Evolutionary conservation across 1,140 invertebrate species (phyloP).

Genomic region (Drosophila murphyi): DNA sequence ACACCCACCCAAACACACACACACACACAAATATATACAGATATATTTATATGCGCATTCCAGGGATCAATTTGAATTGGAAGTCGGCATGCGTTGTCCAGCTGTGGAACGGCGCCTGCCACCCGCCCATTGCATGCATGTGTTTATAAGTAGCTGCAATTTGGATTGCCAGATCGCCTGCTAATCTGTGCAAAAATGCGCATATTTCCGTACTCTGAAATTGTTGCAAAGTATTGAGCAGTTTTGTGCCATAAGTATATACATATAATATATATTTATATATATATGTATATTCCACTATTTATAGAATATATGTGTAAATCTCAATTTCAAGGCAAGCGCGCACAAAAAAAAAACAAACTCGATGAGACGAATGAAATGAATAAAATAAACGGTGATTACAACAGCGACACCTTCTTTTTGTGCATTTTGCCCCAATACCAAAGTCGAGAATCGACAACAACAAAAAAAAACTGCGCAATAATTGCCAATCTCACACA

Average conservation of each 20-base stretch:
- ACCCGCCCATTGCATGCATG: conserved; percentile 29
- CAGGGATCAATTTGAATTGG: background rate
- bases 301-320: conserved; percentile 69
- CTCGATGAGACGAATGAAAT: conserved; percentile 38
- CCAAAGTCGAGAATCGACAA: conserved; percentile 38
- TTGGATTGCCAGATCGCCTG: conserved; percentile 17
- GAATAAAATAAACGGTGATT: conserved; percentile 61
- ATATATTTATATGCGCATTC: background rate
- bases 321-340: conserved; percentile 74
- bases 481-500: conserved; percentile 52
- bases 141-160: background rate
- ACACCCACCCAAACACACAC: conserved; percentile 2
- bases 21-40: background rate
- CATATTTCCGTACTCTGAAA: conserved; percentile 50
- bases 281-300: conserved; percentile 57
- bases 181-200: conserved; percentile 22
- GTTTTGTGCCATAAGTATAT: conserved; percentile 26
- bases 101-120: conserved; percentile 39
- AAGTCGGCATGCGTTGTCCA: conserved; percentile 16
- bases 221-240: conserved; percentile 33
- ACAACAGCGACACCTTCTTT: conserved; percentile 75
- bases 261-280: background rate
- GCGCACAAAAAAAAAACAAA: conserved; percentile 28
- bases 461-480: conserved; percentile 65
- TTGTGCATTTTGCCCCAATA: conserved; percentile 47